Base-by-base conservation (phyloP, 2,888 invertebrate species). In the Dryomyza anilis region DNA sequence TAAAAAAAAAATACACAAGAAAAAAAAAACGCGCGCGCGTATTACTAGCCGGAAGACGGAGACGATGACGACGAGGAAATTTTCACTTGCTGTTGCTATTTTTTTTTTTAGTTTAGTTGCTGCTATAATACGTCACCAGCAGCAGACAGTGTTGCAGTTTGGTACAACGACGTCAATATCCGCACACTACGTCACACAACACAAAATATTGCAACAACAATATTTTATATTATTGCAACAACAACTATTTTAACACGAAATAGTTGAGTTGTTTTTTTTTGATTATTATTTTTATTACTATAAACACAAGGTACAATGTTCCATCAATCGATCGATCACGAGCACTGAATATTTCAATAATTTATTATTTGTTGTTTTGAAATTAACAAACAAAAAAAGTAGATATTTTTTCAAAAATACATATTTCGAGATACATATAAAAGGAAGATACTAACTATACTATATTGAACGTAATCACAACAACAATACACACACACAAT, bases 321-420 rank as follows among this genome's bases (percentile, higher is more conserved):
- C 55, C 33, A 52, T n/a, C 30, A 33, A 59, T 57, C 57, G 29
- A 16, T 59, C 33, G 59, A 59, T 46, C n/a, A n/a, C 48, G 48
- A 58, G 39, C 50, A 52, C 30, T n/a, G 33, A 61, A 43, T n/a
- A n/a, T 61, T 27, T 27, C 6, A 61, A 43, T 21, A 27, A 39
- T 56, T 56, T 56, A n/a, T 16, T 21, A 21, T 39, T 56, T n/a
- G 19, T 21, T 56, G 36, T 56, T n/a, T n/a, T n/a, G n/a, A n/a
- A n/a, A n/a, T 55, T 33, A 6, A 33, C 6, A 33, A 33, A 33
- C 33, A 12, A n/a, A 39, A 39, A 39, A 39, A 12, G 39, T 39
- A 39, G 39, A 39, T 14, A 39, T 39, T n/a, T 43, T 39, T 39
- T 48, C 23, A 12, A 23, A 48, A 27, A 25, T 43, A 43, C 43